Conservation (phyloP, 2,113 vertebrate genomes). For the Empidonax alnorum region DNA sequence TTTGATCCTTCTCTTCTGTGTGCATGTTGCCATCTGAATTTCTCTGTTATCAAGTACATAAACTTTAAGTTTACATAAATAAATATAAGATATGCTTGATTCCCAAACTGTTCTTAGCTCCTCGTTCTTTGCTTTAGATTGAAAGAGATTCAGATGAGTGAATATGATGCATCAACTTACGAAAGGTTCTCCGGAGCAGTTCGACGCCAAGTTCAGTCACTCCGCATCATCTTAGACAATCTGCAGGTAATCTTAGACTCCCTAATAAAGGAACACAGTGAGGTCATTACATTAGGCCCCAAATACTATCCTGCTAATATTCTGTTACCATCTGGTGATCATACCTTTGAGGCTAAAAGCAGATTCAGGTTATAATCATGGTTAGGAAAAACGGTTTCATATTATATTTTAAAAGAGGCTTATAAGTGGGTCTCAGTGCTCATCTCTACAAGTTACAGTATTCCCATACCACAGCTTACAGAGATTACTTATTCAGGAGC, state of each 20-base stretch:
- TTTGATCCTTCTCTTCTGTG: not conserved
- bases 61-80: not conserved
- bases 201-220: conserved; percentile 88
- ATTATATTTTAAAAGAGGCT: not conserved
- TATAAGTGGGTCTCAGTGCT: not conserved
- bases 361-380: not conserved
- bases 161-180: conserved; percentile 89
- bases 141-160: conserved; percentile 95
- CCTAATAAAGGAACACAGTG: not conserved
- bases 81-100: not conserved
- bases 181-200: conserved; percentile 90
- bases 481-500: not conserved
- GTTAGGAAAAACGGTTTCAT: not conserved
- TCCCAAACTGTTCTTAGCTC: not conserved
- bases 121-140: conserved; percentile 75
- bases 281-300: not conserved
- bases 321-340: not conserved
- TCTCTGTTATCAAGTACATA: not conserved
- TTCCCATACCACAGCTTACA: not conserved
- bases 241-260: conserved; percentile 83
- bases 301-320: not conserved
- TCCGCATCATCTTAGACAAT: conserved; percentile 91
- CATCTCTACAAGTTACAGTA: not conserved
- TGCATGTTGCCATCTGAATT: not conserved
- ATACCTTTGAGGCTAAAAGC: not conserved